Evolutionary conservation across 2,888 invertebrate species (phyloP).

Genomic region (Onthophagus sagittarius): DNA sequence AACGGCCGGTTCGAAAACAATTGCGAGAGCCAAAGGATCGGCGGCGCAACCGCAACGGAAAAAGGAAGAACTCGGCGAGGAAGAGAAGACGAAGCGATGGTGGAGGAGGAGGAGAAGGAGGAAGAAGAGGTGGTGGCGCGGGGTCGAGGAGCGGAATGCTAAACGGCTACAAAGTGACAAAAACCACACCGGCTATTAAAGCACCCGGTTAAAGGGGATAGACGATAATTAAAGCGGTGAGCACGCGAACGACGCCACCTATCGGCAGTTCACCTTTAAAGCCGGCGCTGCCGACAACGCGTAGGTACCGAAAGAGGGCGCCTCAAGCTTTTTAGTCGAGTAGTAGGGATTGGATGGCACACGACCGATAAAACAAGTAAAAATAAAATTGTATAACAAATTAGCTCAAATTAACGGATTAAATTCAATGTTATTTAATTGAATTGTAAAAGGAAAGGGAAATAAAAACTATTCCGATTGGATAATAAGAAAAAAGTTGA

Average conservation of each 20-base stretch:
- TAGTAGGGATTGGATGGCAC: neutral
- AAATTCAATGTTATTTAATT: too few relatives aligned
- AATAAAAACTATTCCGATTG: too few relatives aligned
- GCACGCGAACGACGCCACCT: slow-evolving; percentile 33
- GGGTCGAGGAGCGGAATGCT: slow-evolving; percentile 12
- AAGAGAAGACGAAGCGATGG: neutral
- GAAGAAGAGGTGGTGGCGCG: neutral
- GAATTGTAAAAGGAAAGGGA: too few relatives aligned
- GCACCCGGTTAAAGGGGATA: slow-evolving; percentile 32
- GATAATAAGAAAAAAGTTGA: too few relatives aligned
- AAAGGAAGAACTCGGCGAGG: neutral
- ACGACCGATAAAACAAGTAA: neutral
- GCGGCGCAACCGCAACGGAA: neutral
- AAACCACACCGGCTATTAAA: slow-evolving; percentile 33
- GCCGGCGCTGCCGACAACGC: slow-evolving; percentile 34
- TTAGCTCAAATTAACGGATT: too few relatives aligned
- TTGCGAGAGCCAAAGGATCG: neutral
- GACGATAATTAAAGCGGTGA: slow-evolving; percentile 34
- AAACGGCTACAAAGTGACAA: slow-evolving; percentile 30
- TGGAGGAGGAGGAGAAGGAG: neutral
- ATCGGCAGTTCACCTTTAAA: slow-evolving; percentile 39
- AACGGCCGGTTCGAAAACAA: neutral
- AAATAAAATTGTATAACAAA: too few relatives aligned
- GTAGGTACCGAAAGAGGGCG: slow-evolving; percentile 13
- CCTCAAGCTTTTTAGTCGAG: neutral